Evolutionary conservation across 2,888 invertebrate species (phyloP).

Genomic region (Drosophila falleni): DNA sequence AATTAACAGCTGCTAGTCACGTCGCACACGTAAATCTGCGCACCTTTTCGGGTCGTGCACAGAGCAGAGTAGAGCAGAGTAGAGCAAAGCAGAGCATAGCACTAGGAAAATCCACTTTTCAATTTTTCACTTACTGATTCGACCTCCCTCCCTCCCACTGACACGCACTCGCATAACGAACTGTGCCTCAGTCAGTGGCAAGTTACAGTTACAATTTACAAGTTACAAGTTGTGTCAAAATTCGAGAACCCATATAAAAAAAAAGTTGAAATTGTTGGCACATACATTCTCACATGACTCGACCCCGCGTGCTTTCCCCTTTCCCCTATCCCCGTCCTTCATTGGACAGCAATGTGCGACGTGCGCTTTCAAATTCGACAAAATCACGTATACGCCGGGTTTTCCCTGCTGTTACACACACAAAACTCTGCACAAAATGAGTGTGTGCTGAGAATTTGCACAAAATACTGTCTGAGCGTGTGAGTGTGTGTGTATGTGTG

Average conservation of each 20-base stretch:
- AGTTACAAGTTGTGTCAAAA: constrained; percentile 71
- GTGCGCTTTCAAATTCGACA: constrained; percentile 77
- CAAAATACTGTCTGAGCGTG: constrained; percentile 46
- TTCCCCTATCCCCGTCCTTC: neutral
- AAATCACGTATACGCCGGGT: constrained; percentile 77
- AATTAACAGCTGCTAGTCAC: constrained; percentile 81
- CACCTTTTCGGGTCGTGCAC: constrained; percentile 51
- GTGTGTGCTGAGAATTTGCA: constrained; percentile 64
- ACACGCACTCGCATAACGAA: constrained; percentile 65
- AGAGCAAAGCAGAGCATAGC: neutral
- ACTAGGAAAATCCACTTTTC: constrained; percentile 73
- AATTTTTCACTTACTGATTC: constrained; percentile 78
- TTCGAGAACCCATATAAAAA: constrained; percentile 44
- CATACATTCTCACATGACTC: constrained; percentile 60
- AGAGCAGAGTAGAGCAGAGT: neutral
- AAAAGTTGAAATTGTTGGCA: constrained; percentile 61
- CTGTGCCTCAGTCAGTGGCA: constrained; percentile 60
- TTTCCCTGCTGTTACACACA: constrained; percentile 74
- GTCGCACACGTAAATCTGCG: constrained; percentile 76
- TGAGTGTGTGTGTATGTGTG: constrained; percentile 14
- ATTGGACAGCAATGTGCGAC: constrained; percentile 43
- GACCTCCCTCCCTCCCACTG: constrained; percentile 14
- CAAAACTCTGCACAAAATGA: constrained; percentile 60
- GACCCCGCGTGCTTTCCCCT: neutral
- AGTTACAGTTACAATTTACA: constrained; percentile 56